These are phyloP conservation scores for Pollenia griseotomentosa DNA, from an alignment of 2,888 invertebrate genomes.

Conservation along the genomic window DNA sequence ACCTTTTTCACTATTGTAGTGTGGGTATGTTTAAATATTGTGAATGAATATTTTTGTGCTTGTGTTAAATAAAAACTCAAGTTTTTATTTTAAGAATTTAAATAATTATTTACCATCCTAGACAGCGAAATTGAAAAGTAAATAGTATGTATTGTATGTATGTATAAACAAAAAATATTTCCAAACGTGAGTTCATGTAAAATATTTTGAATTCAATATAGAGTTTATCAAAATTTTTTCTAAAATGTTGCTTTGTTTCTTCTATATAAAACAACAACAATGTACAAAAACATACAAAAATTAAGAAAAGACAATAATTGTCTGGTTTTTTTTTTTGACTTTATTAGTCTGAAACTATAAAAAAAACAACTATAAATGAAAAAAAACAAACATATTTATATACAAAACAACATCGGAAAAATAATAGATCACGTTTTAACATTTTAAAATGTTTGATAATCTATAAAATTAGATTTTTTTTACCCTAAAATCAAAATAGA, in stretches of 20 bases:
- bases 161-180: neutral
- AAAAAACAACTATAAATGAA: neutral
- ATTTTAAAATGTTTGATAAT: constrained; percentile 33
- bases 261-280: constrained; percentile 1
- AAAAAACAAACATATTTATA: neutral
- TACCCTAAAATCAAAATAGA: constrained; percentile 1
- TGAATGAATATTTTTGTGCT: too few relatives aligned
- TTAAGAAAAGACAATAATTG: neutral
- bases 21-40: too few relatives aligned
- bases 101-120: too few relatives aligned
- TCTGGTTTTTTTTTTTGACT: neutral
- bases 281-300: neutral
- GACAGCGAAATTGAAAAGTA: neutral
- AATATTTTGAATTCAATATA: constrained; percentile 1
- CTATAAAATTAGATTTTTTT: neutral
- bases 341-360: neutral
- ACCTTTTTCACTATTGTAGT: too few relatives aligned
- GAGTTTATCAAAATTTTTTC: neutral
- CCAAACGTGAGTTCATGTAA: constrained; percentile 16
- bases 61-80: too few relatives aligned
- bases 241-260: constrained; percentile 27
- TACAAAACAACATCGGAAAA: neutral
- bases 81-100: too few relatives aligned
- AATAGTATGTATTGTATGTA: neutral
- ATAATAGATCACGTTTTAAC: constrained; percentile 32